These are phyloP conservation scores for Zaprionus nigranus DNA, from an alignment of 1,140 invertebrate species.

Conservation along the genomic window DNA sequence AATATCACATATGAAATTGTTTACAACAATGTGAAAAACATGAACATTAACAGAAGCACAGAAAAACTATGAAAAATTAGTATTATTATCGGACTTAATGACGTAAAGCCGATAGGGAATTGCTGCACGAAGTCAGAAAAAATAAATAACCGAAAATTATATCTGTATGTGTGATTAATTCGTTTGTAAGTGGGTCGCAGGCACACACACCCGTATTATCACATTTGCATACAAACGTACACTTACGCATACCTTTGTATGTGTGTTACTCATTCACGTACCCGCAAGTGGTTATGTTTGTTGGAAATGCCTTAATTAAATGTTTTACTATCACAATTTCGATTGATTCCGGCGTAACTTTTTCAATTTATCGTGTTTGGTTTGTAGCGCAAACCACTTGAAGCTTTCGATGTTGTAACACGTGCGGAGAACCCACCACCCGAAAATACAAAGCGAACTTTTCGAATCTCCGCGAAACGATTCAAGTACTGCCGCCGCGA, in stretches of 20 bases:
- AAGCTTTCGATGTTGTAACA: slow-evolving; percentile 48
- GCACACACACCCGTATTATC: neutral
- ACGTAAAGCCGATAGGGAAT: slow-evolving; percentile 17
- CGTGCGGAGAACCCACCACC: slow-evolving; percentile 33
- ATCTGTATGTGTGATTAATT: neutral
- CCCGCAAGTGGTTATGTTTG: neutral
- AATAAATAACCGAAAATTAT: neutral
- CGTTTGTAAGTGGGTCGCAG: neutral
- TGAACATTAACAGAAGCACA: neutral
- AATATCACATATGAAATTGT: neutral
- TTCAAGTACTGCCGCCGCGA: slow-evolving; percentile 18
- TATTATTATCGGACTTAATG: slow-evolving; percentile 15
- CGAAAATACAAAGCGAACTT: slow-evolving; percentile 3
- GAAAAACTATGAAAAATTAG: neutral
- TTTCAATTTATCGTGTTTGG: slow-evolving; percentile 1
- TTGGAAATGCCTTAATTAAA: slow-evolving; percentile 10
- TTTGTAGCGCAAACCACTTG: slow-evolving; percentile 32
- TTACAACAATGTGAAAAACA: slow-evolving; percentile 8
- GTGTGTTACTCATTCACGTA: slow-evolving; percentile 8
- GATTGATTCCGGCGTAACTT: neutral
- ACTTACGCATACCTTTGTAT: neutral
- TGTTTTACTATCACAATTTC: slow-evolving; percentile 15
- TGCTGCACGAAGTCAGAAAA: neutral
- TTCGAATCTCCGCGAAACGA: slow-evolving; percentile 13
- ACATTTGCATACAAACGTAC: neutral